Conservation (phyloP, 1,140 invertebrate species). For the Hylaeus volcanicus region DNA sequence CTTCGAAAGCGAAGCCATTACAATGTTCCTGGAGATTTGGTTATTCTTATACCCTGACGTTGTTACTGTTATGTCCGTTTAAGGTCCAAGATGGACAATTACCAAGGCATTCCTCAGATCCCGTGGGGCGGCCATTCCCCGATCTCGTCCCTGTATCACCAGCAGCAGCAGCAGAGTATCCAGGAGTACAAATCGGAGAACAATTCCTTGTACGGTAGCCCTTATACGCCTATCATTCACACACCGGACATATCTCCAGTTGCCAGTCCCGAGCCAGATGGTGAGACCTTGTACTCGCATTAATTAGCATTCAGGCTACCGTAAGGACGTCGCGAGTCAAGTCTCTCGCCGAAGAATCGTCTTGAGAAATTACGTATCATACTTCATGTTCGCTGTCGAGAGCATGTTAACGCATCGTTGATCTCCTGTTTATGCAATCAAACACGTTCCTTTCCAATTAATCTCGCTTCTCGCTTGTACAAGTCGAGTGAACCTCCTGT, state of each 20-base stretch:
- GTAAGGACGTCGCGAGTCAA: background rate
- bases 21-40: too few species aligned
- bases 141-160: conserved; percentile 79
- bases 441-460: too few species aligned
- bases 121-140: conserved; percentile 79
- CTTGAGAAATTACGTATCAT: too few species aligned
- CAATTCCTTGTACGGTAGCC: conserved; percentile 79
- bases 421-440: too few species aligned
- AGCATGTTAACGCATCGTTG: background rate
- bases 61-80: conserved; percentile 4
- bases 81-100: conserved; percentile 80
- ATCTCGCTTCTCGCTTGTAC: too few species aligned
- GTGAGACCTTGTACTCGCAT: conserved; percentile 62
- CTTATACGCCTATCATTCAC: conserved; percentile 79
- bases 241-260: conserved; percentile 79
- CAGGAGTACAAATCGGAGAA: conserved; percentile 80
- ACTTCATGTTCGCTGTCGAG: background rate
- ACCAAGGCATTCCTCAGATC: conserved; percentile 78
- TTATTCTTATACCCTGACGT: too few species aligned
- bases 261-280: conserved; percentile 79
- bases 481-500: too few species aligned
- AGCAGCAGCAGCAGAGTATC: conserved; percentile 74
- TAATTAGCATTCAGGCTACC: conserved; percentile 9
- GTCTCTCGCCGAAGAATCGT: background rate
- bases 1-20: too few species aligned